Conservation (phyloP, 23 tunicate genomes). For the Trididemnum clinides region DNA sequence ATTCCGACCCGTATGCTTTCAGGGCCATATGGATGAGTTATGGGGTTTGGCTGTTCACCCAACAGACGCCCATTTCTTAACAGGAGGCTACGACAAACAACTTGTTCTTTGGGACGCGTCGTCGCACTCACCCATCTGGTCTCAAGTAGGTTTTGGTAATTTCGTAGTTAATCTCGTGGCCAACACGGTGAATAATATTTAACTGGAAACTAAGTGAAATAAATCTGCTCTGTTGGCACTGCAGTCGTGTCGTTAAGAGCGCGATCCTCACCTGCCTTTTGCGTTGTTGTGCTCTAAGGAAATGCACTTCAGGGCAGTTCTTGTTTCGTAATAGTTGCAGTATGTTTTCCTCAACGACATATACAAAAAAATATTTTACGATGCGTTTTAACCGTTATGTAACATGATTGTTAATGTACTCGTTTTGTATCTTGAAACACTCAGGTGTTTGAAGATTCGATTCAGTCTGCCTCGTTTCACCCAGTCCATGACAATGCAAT, state of each 20-base stretch:
- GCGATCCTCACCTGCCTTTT: not conserved
- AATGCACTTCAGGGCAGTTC: not conserved
- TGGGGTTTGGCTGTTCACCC: conserved; percentile 95
- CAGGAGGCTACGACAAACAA: conserved; percentile 88
- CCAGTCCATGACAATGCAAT: conserved; percentile 52
- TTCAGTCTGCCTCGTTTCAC: conserved; percentile 84
- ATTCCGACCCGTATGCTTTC: too few species aligned
- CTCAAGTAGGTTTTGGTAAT: conserved; percentile 31
- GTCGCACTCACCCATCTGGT: conserved; percentile 71
- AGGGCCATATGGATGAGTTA: conserved; percentile 95
- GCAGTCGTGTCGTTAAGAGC: not conserved
- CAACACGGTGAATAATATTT: too few species aligned
- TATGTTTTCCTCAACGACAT: too few species aligned
- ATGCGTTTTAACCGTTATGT: too few species aligned
- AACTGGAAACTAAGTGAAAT: too few species aligned
- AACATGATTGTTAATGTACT: too few species aligned
- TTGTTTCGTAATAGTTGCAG: too few species aligned
- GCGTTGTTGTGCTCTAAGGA: not conserved
- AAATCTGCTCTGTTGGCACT: not conserved
- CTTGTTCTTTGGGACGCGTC: conserved; percentile 79
- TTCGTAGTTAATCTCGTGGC: too few species aligned
- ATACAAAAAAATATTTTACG: too few species aligned
- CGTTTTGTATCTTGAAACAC: too few species aligned
- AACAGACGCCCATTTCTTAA: conserved; percentile 50
- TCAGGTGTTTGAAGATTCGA: conserved; percentile 70